phyloP scores from a whole-genome alignment of 2,797 vertebrate species.

The Sebastes wilsoni region DNA sequence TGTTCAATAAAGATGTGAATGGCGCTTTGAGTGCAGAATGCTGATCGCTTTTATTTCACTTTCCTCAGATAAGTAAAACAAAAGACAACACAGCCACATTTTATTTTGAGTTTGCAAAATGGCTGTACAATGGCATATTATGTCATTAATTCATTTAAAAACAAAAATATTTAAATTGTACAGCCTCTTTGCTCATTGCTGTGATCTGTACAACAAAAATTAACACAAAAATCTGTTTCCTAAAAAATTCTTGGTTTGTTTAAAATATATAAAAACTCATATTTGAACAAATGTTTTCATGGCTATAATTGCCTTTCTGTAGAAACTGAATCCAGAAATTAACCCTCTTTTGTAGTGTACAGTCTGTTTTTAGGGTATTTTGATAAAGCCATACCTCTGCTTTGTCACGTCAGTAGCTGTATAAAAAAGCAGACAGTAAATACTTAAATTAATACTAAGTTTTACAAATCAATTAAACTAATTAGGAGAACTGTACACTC shows the following conservation, averaged over 20 bases:
- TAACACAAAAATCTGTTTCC: neutral
- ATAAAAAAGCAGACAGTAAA: conserved; percentile 6
- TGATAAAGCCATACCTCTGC: neutral
- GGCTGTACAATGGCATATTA: neutral
- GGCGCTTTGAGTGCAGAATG: conserved; percentile 41
- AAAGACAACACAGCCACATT: neutral
- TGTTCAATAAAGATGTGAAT: conserved; percentile 75
- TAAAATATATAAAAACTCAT: conserved; percentile 57
- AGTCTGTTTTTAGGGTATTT: neutral
- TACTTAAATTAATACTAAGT: neutral
- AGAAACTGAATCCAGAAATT: conserved; percentile 2
- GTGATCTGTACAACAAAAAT: conserved; percentile 10
- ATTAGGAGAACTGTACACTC: neutral
- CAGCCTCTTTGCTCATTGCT: neutral
- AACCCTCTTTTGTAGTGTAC: neutral
- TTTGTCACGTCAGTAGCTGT: neutral
- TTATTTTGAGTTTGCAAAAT: neutral
- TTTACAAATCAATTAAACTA: conserved; percentile 15
- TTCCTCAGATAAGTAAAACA: neutral
- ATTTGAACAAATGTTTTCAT: conserved; percentile 7
- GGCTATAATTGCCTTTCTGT: neutral
- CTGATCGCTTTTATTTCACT: conserved; percentile 6
- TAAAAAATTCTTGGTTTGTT: conserved; percentile 29
- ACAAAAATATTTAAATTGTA: neutral
- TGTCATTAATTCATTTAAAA: neutral